Base-by-base conservation (phyloP, 2,113 vertebrate genomes). In the Calidris pygmaea region DNA sequence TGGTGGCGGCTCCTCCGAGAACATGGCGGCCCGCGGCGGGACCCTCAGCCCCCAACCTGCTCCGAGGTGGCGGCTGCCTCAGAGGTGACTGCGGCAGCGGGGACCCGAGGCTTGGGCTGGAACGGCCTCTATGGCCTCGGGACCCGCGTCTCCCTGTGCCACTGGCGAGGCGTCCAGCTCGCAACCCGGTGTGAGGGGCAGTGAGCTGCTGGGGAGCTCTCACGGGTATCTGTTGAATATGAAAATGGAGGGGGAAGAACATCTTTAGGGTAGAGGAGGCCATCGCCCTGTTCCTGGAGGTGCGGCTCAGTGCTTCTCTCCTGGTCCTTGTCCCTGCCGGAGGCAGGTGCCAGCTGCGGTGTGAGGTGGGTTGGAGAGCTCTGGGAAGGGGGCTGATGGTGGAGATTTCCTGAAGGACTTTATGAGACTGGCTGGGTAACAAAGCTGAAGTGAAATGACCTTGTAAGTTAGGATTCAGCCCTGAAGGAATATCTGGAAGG, bases 21-120 rank as follows among this genome's bases (percentile, higher is more conserved):
- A 95, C 92, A 97, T 96, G 96, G 97, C 96, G 93, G 92, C 88
- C 74, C 30, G 6, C 45, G 78, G 39, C 13, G 47, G 59, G 73
- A 43, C 82, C 53, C 59, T 58, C 58, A 3, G 56, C 2, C 32
- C 16, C 9, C 4, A 10, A 45, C 39, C 6, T 17, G 50, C 17
- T 32, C 23, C 24, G 52, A 17, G 62, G 37, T 30, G 37, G 56
- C 21, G 39, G 45, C 34, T 45, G 22, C 9, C 24, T n/a, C 43
- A 6, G 41, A 8, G n/a, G 34, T 37, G 62, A 7, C 63, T 62
- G 43, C 15, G 34, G 41, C n/a, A 7, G 20, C 9, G 12, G 27
- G 55, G 65, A 55, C n/a, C 34, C 4, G 35, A 26, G 30, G 24
- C 14, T 35, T 6, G 45, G 53, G 24, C 24, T 19, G 47, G 14